Conservation (phyloP, 2,888 invertebrate species). For the Perithous albicinctus region DNA sequence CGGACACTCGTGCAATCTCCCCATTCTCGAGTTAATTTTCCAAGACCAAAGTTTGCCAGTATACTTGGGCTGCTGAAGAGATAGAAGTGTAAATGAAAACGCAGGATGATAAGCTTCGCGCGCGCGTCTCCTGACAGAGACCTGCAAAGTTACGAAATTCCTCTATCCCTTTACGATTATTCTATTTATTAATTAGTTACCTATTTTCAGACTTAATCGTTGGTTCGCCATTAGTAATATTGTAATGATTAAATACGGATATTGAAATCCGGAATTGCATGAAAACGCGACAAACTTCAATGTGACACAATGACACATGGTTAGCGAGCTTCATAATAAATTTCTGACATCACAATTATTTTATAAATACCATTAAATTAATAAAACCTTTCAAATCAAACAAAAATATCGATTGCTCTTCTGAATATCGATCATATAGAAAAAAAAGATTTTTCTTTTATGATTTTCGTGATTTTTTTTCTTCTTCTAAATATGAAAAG, state of each 20-base stretch:
- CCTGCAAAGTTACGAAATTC: neutral
- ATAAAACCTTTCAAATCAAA: too few relatives aligned
- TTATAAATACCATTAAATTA: too few relatives aligned
- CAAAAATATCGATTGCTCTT: too few relatives aligned
- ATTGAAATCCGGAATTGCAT: too few relatives aligned
- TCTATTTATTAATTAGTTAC: neutral
- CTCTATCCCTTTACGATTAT: neutral
- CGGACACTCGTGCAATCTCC: neutral
- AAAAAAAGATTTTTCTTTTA: too few relatives aligned
- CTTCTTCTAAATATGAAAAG: neutral
- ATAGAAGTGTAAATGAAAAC: constrained; percentile 1
- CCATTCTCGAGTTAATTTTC: constrained; percentile 33
- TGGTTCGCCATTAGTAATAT: neutral
- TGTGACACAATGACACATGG: too few relatives aligned
- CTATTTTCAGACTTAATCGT: neutral
- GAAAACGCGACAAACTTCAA: too few relatives aligned
- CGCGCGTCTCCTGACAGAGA: neutral
- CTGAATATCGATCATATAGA: too few relatives aligned
- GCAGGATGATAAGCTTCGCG: neutral
- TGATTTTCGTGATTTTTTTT: neutral
- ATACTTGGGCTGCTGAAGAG: neutral
- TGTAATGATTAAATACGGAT: neutral
- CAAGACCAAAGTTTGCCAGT: constrained; percentile 13
- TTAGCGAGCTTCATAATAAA: too few relatives aligned
- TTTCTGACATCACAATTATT: too few relatives aligned